Conservation (phyloP, 2,888 invertebrate genomes). For the Myathropa florea region DNA sequence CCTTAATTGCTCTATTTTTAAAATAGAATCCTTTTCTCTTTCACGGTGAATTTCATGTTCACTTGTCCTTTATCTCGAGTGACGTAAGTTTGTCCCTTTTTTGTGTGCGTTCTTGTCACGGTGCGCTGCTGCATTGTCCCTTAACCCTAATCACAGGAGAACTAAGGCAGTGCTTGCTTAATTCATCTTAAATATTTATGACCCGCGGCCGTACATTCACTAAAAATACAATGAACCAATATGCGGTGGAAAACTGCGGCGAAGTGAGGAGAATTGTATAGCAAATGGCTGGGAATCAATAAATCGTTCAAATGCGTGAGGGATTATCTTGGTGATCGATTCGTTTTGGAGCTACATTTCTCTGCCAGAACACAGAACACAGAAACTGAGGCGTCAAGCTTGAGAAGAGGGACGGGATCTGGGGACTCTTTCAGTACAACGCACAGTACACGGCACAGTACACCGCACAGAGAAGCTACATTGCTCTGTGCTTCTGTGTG, state of each 20-base stretch:
- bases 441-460: too few relatives aligned
- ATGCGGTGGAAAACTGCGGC: background rate
- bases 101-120: background rate
- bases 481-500: too few relatives aligned
- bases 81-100: slow-evolving; percentile 25
- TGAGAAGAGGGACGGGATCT: too few relatives aligned
- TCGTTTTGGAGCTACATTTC: background rate
- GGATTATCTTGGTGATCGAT: background rate
- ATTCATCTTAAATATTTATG: slow-evolving; percentile 53
- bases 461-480: too few relatives aligned
- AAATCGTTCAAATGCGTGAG: background rate
- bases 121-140: too few relatives aligned
- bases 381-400: too few relatives aligned
- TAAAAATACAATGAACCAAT: background rate
- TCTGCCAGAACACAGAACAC: too few relatives aligned
- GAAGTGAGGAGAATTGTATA: background rate
- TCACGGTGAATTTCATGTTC: slow-evolving; percentile 5
- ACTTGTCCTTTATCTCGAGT: slow-evolving; percentile 33
- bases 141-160: slow-evolving; percentile 33
- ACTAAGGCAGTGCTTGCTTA: slow-evolving; percentile 30
- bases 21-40: background rate
- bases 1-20: background rate
- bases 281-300: slow-evolving; percentile 20
- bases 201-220: slow-evolving; percentile 16
- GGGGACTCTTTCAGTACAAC: too few relatives aligned